These are phyloP conservation scores for Pungitius pungitius DNA, from an alignment of 2,113 vertebrate species.

Conservation along the genomic window DNA sequence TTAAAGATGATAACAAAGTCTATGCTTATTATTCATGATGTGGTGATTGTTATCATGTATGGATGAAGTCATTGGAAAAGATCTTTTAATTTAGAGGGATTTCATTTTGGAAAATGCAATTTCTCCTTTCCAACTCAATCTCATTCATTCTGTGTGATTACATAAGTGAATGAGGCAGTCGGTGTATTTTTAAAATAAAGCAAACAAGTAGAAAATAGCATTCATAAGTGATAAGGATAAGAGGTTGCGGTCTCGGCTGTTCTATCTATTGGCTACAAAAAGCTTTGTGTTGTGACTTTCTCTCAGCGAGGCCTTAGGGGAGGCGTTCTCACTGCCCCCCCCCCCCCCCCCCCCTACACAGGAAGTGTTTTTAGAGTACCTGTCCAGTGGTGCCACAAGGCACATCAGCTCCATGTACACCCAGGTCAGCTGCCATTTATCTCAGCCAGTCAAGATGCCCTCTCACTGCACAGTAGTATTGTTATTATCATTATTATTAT, in stretches of 20 bases:
- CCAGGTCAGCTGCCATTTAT: constrained; percentile 75
- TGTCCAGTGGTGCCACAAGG: constrained; percentile 65
- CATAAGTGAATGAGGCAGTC: constrained; percentile 11
- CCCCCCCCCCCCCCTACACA: constrained; percentile 27
- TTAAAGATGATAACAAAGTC: constrained; percentile 53
- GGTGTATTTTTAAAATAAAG: constrained; percentile 3
- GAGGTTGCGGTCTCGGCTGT: neutral
- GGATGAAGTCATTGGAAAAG: constrained; percentile 52
- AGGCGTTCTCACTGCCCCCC: neutral
- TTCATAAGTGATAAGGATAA: neutral
- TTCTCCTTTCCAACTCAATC: neutral
- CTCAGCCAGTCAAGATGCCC: constrained; percentile 75
- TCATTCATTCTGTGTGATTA: constrained; percentile 9
- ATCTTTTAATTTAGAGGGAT: constrained; percentile 33
- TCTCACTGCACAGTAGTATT: constrained; percentile 53
- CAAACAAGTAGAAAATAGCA: constrained; percentile 4
- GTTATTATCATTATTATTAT: constrained; percentile 46
- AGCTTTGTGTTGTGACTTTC: constrained; percentile 16
- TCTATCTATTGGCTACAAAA: constrained; percentile 18
- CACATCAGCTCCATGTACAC: constrained; percentile 65
- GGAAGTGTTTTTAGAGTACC: constrained; percentile 64
- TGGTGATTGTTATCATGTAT: constrained; percentile 49
- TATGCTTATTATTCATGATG: constrained; percentile 62
- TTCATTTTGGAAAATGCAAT: constrained; percentile 23
- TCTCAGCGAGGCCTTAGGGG: constrained; percentile 38